Conservation (phyloP, 2,797 vertebrate genomes). For the Anolis apletophallus region DNA sequence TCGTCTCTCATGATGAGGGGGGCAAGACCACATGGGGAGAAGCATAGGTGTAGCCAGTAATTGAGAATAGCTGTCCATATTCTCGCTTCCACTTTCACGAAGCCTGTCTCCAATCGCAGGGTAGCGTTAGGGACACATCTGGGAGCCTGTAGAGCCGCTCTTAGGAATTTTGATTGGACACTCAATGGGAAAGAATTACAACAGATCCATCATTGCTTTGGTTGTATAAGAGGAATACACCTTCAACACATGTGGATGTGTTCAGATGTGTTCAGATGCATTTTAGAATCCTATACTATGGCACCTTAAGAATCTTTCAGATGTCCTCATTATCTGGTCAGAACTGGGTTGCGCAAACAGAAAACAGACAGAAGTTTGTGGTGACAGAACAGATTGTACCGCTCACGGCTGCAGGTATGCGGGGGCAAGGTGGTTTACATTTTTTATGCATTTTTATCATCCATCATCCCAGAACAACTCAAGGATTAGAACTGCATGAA, state of each 20-base stretch:
- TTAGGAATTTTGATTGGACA: too few species aligned
- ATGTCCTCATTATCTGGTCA: not conserved
- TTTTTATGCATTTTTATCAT: not conserved
- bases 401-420: not conserved
- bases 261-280: not conserved
- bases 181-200: too few species aligned
- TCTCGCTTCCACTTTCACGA: too few species aligned
- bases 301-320: not conserved
- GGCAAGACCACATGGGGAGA: too few species aligned
- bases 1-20: too few species aligned
- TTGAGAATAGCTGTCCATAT: too few species aligned
- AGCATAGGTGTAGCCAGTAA: too few species aligned
- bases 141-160: too few species aligned
- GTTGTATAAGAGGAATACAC: not conserved
- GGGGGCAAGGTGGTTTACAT: too few species aligned
- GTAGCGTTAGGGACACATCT: too few species aligned
- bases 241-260: not conserved
- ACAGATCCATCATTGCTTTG: not conserved
- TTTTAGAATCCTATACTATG: not conserved
- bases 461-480: not conserved
- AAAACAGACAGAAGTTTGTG: not conserved
- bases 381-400: not conserved
- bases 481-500: not conserved
- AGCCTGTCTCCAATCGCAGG: too few species aligned
- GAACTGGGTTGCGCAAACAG: not conserved